A percentile compares a stretch with the other conserved stretches of the same genome.
phyloP scores from a whole-genome alignment of 1,140 invertebrate genomes.

The Polyergus mexicanus region DNA sequence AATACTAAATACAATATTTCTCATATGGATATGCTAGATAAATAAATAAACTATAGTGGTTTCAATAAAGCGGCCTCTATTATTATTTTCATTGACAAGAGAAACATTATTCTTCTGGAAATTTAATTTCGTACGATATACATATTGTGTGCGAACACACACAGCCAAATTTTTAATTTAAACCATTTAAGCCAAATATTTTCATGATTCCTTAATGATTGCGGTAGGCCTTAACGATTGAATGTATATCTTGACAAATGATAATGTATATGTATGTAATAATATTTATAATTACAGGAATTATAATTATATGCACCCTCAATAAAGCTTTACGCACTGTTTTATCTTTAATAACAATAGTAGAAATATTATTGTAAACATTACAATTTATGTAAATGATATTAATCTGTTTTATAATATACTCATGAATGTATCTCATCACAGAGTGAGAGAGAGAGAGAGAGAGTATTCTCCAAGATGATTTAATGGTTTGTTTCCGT shows the following conservation, averaged over 20 bases:
- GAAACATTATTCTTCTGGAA: background rate
- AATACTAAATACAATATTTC: too few relatives aligned
- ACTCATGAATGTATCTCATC: background rate
- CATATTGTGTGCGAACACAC: background rate
- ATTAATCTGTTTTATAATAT: background rate
- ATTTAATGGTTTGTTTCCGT: conserved; percentile 20
- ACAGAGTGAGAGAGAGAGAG: too few relatives aligned
- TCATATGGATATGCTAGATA: background rate
- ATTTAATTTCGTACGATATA: background rate
- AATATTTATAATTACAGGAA: conserved; percentile 5
- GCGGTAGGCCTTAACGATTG: too few relatives aligned
- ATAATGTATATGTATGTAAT: background rate
- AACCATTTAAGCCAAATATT: background rate
- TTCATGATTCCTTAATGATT: background rate
- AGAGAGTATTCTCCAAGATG: background rate
- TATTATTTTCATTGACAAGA: background rate
- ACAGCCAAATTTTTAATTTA: too few relatives aligned
- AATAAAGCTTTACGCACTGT: background rate
- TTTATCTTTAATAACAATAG: background rate
- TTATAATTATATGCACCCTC: background rate
- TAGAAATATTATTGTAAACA: too few relatives aligned
- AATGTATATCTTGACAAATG: background rate
- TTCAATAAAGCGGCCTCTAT: background rate
- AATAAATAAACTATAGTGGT: background rate
- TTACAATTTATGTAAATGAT: background rate